Evolutionary conservation across 2,113 vertebrate genomes (phyloP).

Genomic region (mouse (Mus musculus)): DNA sequence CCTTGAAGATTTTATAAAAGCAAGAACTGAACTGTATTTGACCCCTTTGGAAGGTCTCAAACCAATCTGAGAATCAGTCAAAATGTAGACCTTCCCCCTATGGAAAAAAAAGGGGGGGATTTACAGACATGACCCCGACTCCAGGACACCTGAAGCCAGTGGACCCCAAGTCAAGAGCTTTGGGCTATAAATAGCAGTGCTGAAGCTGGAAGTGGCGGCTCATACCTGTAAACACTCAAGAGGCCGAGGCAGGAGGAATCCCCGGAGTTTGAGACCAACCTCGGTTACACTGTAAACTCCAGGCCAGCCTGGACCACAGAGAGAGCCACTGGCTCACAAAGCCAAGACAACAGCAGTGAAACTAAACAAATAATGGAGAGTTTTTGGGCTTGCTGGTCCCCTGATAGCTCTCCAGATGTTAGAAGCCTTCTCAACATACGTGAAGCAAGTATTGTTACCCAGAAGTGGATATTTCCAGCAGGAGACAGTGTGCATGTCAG

Average conservation of each 20-base stretch:
- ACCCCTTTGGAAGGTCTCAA: slow-evolving; percentile 40
- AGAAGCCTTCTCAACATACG: not conserved
- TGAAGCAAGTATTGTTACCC: not conserved
- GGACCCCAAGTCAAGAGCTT: not conserved
- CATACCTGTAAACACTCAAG: not conserved
- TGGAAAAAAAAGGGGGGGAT: not conserved
- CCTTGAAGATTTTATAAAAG: not conserved
- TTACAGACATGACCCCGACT: not conserved
- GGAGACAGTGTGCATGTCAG: not conserved
- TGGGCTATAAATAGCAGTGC: not conserved
- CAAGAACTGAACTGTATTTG: not conserved
- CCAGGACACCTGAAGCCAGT: not conserved
- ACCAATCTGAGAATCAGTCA: slow-evolving; percentile 10
- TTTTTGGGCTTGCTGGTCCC: not conserved
- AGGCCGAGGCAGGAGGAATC: not conserved
- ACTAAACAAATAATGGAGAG: not conserved
- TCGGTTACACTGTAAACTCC: not conserved
- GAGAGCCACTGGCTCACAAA: not conserved
- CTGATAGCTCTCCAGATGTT: not conserved
- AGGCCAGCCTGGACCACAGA: not conserved
- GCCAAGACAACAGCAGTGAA: no score
- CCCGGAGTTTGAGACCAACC: not conserved
- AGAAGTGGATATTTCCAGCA: not conserved
- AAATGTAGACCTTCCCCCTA: not conserved
- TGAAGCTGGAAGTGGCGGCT: no score